Percentiles rank a stretch among this genome's conserved stretches.
Evolutionary conservation across 1,140 invertebrate species (phyloP).

Genomic region (Trachymyrmex septentrionalis): DNA sequence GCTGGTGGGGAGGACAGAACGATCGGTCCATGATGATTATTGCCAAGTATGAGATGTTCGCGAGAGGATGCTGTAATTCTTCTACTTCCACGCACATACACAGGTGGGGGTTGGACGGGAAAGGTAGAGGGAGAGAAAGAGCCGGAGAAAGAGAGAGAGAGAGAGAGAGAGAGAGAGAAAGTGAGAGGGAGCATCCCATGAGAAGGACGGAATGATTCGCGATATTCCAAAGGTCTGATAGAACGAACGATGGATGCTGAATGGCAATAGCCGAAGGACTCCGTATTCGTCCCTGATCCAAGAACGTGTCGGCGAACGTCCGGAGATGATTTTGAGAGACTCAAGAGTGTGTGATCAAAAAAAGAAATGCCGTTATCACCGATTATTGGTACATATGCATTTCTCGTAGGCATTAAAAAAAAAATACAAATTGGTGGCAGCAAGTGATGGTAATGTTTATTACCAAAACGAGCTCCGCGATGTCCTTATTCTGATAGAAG

Average conservation of each 20-base stretch:
- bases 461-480: not conserved
- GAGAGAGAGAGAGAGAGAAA: slow-evolving; percentile 65
- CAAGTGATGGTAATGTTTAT: not conserved
- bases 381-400: not conserved
- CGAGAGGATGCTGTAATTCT: slow-evolving; percentile 84
- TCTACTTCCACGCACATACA: slow-evolving; percentile 64
- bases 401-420: not conserved
- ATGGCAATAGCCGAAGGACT: slow-evolving; percentile 55
- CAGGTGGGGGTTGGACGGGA: slow-evolving; percentile 38
- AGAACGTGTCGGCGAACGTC: not conserved
- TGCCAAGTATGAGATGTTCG: slow-evolving; percentile 71
- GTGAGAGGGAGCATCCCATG: slow-evolving; percentile 65
- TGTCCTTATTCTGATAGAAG: slow-evolving; percentile 4
- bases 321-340: slow-evolving; percentile 23
- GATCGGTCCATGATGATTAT: slow-evolving; percentile 82
- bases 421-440: not conserved
- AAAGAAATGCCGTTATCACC: not conserved
- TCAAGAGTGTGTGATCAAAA: slow-evolving; percentile 26
- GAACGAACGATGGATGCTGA: slow-evolving; percentile 24
- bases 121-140: slow-evolving; percentile 33
- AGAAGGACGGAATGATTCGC: slow-evolving; percentile 62
- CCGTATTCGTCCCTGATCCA: slow-evolving; percentile 41
- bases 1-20: slow-evolving; percentile 75
- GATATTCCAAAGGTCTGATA: slow-evolving; percentile 62
- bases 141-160: slow-evolving; percentile 4